Evolutionary conservation across 2,113 vertebrate genomes (phyloP), one percentile per base, ranked within the genome.

Genomic region (Epinephelus cyanopodus): DNA sequence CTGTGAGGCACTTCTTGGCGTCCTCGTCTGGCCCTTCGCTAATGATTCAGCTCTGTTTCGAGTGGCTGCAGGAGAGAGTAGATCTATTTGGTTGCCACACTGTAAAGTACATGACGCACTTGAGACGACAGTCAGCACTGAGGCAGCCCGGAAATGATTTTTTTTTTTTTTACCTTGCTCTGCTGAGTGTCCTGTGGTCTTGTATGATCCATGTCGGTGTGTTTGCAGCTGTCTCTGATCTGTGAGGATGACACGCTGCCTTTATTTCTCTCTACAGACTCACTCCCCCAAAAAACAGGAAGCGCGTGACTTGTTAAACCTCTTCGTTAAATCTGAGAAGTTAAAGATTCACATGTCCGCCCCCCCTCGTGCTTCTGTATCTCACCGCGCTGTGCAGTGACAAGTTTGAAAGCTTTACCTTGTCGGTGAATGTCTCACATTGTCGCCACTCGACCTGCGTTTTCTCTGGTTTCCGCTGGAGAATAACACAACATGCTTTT

Each of bases 81-180:
- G 12, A 17, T 15, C 0, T 19, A 5, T 37, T 14, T 33, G 23
- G 27, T 60, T 45, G 53, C 11, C 10, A 52, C 53, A 37, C 19
- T 21, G n/a, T 10, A 62, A 9, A 21, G 65, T 25, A 54, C 60
- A 47, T 17, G 21, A 47, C 2, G 18, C 9, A 12, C 6, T 23
- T 37, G 9, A 39, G 25, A 23, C 18, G 56, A 4, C 53, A 39
- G 39, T 53, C 45, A 62, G 13, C 2, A 9, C 8, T 8, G 21
- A 4, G n/a, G 23, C 37, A 56, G 2, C 48, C 11, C 45, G 54
- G 14, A 1, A 45, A 37, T 45, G 9, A 19, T 52, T 9, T 15
- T 18, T 12, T 11, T 27, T 27, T 27, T 1, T 18, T 48, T 85
- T 90, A 92, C 91, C 90, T 90, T 87, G 73, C 4, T 65, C 3